A percentile compares a stretch with the other conserved stretches of the same genome.
Evolutionary conservation across 2,113 vertebrate species (phyloP).

Genomic region (Engystomops pustulosus): DNA sequence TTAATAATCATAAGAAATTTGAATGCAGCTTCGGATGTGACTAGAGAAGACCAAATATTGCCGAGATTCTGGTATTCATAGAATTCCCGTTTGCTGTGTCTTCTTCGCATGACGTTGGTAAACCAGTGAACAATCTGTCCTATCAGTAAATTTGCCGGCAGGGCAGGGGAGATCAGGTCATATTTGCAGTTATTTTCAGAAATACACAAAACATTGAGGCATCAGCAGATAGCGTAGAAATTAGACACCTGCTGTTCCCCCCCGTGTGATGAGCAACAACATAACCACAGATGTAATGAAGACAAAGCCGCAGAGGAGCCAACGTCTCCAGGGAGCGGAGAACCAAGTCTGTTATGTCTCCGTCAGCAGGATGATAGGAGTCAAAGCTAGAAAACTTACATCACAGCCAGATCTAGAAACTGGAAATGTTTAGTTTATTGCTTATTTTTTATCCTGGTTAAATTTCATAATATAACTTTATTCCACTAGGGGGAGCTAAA

Average conservation of each 20-base stretch:
- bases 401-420: too few relatives aligned
- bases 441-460: too few relatives aligned
- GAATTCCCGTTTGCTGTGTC: neutral
- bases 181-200: constrained; percentile 30
- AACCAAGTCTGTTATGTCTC: neutral
- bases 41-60: neutral
- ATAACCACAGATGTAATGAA: constrained; percentile 22
- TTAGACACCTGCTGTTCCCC: constrained; percentile 34
- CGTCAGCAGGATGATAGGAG: neutral
- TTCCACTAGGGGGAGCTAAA: too few relatives aligned
- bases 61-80: neutral
- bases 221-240: constrained; percentile 26
- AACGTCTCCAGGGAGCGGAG: neutral
- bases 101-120: neutral
- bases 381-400: too few relatives aligned
- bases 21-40: too few relatives aligned
- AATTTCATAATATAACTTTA: too few relatives aligned
- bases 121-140: neutral
- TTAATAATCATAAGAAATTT: too few relatives aligned
- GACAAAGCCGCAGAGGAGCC: constrained; percentile 13
- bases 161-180: neutral
- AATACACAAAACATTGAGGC: neutral
- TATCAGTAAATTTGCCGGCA: neutral
- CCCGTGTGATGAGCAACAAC: constrained; percentile 4
- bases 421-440: too few relatives aligned